phyloP scores from a whole-genome alignment of 2,888 invertebrate genomes.

The Hipparchia sbordonii region DNA sequence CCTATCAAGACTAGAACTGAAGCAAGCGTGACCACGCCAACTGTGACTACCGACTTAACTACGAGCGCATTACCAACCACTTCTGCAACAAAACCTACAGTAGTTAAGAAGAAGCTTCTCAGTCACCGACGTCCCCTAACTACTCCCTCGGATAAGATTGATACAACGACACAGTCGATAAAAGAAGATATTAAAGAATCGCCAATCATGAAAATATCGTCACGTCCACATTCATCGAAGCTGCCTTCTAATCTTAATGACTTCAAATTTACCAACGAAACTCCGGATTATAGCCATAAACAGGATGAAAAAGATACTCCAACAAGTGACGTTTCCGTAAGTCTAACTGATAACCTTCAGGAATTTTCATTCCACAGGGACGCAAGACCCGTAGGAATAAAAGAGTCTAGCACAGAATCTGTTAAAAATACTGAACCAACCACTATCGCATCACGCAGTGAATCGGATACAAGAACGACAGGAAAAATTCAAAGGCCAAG shows the following conservation, averaged over 20 bases:
- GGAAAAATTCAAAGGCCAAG: constrained; percentile 63
- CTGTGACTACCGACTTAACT: constrained; percentile 71
- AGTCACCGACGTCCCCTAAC: constrained; percentile 62
- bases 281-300: constrained; percentile 74
- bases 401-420: constrained; percentile 62
- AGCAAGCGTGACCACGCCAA: constrained; percentile 68
- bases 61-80: constrained; percentile 76
- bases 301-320: constrained; percentile 81
- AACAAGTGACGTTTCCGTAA: constrained; percentile 75
- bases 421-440: constrained; percentile 54
- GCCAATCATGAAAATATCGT: constrained; percentile 80
- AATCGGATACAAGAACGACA: constrained; percentile 57
- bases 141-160: constrained; percentile 58
- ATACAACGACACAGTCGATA: constrained; percentile 63
- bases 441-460: constrained; percentile 57
- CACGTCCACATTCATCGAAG: constrained; percentile 60
- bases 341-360: constrained; percentile 61
- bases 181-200: constrained; percentile 68
- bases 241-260: constrained; percentile 52
- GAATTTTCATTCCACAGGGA: constrained; percentile 76
- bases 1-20: constrained; percentile 60
- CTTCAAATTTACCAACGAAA: constrained; percentile 55
- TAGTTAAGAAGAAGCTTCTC: constrained; percentile 68
- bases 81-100: constrained; percentile 71
- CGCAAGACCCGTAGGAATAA: constrained; percentile 71